These are phyloP conservation scores for Leuciscus idus DNA, from an alignment of 2,113 vertebrate genomes.

Conservation along the genomic window DNA sequence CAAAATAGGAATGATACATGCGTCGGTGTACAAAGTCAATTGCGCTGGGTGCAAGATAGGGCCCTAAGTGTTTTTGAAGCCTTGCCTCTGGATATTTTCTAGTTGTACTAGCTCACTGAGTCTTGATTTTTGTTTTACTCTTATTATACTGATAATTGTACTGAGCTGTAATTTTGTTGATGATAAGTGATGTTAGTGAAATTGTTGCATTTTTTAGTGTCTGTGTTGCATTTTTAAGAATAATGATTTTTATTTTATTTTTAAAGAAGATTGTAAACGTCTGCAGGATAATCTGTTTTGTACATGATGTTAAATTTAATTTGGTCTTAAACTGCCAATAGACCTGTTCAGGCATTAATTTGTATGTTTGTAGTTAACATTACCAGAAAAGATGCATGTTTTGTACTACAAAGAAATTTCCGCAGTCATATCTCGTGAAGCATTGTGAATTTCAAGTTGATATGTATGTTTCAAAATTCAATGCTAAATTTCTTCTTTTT, in stretches of 20 bases:
- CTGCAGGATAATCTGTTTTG: neutral
- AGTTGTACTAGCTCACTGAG: neutral
- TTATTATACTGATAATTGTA: slow-evolving; percentile 3
- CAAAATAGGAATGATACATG: too few species aligned
- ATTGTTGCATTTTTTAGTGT: neutral
- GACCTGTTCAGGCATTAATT: neutral
- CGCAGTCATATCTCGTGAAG: neutral
- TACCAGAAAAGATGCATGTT: neutral
- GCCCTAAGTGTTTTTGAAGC: too few species aligned
- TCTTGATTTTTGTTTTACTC: neutral
- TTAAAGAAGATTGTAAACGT: neutral
- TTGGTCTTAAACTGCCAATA: neutral
- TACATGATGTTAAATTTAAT: neutral
- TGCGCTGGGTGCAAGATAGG: too few species aligned
- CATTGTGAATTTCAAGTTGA: neutral
- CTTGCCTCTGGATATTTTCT: slow-evolving; percentile 3
- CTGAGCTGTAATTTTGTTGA: slow-evolving; percentile 6
- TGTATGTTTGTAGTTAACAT: neutral
- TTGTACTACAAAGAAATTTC: neutral
- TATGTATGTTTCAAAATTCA: neutral
- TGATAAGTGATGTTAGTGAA: slow-evolving; percentile 1
- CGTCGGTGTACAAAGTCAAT: too few species aligned
- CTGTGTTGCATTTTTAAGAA: slow-evolving; percentile 1
- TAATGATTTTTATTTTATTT: neutral
- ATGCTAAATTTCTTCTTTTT: neutral